Evolutionary conservation across 1,140 invertebrate species (phyloP), one percentile per base, ranked within the genome.

Genomic region (Pseudomyrmex flavicornis): DNA sequence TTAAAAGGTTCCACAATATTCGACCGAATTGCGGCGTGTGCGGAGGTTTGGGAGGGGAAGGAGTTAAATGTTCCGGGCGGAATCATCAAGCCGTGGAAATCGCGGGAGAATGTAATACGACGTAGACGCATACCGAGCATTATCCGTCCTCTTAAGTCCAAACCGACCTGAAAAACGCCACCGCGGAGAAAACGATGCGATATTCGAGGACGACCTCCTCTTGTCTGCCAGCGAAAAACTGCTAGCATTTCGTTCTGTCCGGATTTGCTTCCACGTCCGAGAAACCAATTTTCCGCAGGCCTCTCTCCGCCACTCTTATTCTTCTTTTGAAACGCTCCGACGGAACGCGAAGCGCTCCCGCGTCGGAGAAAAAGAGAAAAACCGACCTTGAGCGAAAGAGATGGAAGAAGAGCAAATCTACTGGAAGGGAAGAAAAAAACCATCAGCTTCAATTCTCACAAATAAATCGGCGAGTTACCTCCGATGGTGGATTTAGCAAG

Each of bases 261-360:
- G 77, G 87, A 88, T 88, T 85, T 88, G 74, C 87, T 86, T 86
- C 75, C 44, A 82, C 86, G 74, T 86, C 74, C 58, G 80, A 66
- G 87, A 86, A 89, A 89, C 87, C 88, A 89, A 88, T 89, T 89
- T 88, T 84, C 88, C 66, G 75, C 84, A 82, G 77, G 79, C 72
- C 85, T 82, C 48, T 82, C 48, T 82, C 66, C 61, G 72, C 79
- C 70, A 72, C 66, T 75, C 79, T 63, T 83, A 52, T 80, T 77
- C 68, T 82, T 84, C 77, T 77, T 80, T 76, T 61, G 68, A 80
- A 80, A 72, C 20, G 76, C 76, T 79, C 44, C 20, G 54, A 13
- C 68, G 65, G 54, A 70, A 79, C 76, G 54, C 62, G 26, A 13
- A 52, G 7, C 10, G 50, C 13, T 13, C 9, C 50, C 9, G 52